Percentiles rank a stretch among this genome's conserved stretches.
Conservation (phyloP, 2,797 vertebrate species). For the Halcyon leucocephala region DNA sequence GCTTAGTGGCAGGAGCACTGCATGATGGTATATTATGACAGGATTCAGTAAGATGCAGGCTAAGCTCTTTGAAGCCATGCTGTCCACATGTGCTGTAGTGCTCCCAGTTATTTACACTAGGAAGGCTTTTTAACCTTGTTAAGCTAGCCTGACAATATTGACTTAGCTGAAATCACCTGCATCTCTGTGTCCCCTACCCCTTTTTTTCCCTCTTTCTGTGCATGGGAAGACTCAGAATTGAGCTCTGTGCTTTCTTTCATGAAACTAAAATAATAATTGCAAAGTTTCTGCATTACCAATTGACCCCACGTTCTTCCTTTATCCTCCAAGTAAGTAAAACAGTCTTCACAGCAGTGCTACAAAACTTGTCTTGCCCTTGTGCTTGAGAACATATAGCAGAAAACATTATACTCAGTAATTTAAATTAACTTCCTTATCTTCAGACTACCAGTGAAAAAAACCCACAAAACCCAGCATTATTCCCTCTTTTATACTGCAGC, state of each 20-base stretch:
- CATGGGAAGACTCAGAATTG: not conserved
- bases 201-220: not conserved
- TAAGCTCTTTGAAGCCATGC: not conserved
- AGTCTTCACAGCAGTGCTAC: not conserved
- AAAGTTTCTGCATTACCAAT: not conserved
- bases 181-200: not conserved
- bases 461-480: not conserved
- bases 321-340: not conserved
- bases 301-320: not conserved
- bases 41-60: not conserved
- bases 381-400: not conserved
- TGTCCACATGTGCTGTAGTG: not conserved
- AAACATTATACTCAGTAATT: not conserved
- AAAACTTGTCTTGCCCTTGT: not conserved
- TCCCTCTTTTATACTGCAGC: not conserved
- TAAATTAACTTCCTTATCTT: constrained; percentile 40
- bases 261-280: not conserved
- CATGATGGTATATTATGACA: not conserved
- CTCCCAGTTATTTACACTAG: not conserved
- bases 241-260: not conserved
- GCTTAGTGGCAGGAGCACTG: not conserved
- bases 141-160: not conserved
- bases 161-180: not conserved
- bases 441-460: not conserved
- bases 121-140: not conserved